These are phyloP conservation scores for Aphaenogaster floridana DNA, from an alignment of 1,140 invertebrate species.

Conservation along the genomic window DNA sequence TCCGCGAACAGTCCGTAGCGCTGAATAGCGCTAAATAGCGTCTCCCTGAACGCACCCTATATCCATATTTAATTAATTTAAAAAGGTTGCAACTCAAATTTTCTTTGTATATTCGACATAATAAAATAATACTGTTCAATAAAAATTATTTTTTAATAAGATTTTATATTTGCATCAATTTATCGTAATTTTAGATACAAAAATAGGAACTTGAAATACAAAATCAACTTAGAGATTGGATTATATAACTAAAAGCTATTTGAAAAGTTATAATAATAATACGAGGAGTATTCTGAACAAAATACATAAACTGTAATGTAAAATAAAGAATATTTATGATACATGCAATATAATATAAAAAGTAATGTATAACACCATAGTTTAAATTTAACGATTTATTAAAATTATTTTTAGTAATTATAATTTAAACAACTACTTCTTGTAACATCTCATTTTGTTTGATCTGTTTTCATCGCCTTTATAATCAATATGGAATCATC, in stretches of 20 bases:
- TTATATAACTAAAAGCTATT: neutral
- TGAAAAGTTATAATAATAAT: neutral
- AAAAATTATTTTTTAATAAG: slow-evolving; percentile 32
- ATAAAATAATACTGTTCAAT: slow-evolving; percentile 30
- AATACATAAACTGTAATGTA: neutral
- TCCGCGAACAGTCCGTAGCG: no score
- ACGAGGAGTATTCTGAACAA: neutral
- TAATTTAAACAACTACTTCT: neutral
- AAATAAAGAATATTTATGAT: neutral
- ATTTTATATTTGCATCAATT: neutral
- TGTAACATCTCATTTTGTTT: neutral
- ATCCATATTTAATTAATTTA: slow-evolving; percentile 6
- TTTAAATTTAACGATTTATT: slow-evolving; percentile 16
- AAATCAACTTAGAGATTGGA: neutral
- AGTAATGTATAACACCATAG: neutral
- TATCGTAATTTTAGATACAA: neutral
- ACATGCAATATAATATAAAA: neutral
- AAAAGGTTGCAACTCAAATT: slow-evolving; percentile 6
- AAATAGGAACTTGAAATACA: neutral
- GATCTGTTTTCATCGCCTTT: neutral
- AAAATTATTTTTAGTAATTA: neutral
- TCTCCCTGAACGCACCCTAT: no score
- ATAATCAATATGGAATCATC: neutral
- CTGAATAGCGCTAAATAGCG: no score
- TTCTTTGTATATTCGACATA: neutral